These are phyloP conservation scores for Choloepus didactylus DNA, from an alignment of 2,797 vertebrate species.

Conservation along the genomic window DNA sequence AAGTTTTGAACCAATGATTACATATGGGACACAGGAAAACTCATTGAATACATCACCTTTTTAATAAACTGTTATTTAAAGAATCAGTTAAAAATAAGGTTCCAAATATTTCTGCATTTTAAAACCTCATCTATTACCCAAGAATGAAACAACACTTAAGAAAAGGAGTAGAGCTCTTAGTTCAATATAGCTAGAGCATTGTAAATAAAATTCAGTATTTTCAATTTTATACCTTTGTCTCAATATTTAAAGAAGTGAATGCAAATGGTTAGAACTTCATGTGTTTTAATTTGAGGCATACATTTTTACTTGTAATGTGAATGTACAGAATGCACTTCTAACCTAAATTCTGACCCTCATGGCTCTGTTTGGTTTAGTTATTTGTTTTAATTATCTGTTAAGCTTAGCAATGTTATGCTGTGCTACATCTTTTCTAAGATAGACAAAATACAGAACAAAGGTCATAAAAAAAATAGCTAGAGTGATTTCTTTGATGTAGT, in stretches of 20 bases:
- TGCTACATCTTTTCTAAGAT: slow-evolving; percentile 72
- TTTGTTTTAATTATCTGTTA: slow-evolving; percentile 69
- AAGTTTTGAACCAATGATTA: background rate
- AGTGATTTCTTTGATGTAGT: slow-evolving; percentile 73
- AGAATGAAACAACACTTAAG: background rate
- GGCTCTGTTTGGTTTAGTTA: slow-evolving; percentile 68
- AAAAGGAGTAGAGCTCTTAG: background rate
- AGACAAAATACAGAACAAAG: slow-evolving; percentile 63
- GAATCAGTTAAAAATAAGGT: slow-evolving; percentile 23
- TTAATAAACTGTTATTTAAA: slow-evolving; percentile 22
- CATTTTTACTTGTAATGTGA: slow-evolving; percentile 61
- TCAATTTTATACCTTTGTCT: background rate
- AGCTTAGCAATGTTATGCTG: background rate
- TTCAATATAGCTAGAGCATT: slow-evolving; percentile 14
- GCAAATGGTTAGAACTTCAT: background rate
- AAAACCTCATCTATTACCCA: slow-evolving; percentile 25
- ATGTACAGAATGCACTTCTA: slow-evolving; percentile 74
- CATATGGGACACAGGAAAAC: background rate
- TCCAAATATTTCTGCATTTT: slow-evolving; percentile 36
- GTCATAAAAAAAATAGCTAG: slow-evolving; percentile 65
- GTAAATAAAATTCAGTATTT: slow-evolving; percentile 68
- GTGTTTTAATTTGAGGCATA: slow-evolving; percentile 11
- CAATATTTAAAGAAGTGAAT: slow-evolving; percentile 40
- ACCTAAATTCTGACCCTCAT: slow-evolving; percentile 70
- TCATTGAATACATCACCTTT: background rate